Percentiles rank a stretch among this genome's conserved stretches.
phyloP scores from a whole-genome alignment of 2,888 invertebrate species.

The Tenodera sinensis region DNA sequence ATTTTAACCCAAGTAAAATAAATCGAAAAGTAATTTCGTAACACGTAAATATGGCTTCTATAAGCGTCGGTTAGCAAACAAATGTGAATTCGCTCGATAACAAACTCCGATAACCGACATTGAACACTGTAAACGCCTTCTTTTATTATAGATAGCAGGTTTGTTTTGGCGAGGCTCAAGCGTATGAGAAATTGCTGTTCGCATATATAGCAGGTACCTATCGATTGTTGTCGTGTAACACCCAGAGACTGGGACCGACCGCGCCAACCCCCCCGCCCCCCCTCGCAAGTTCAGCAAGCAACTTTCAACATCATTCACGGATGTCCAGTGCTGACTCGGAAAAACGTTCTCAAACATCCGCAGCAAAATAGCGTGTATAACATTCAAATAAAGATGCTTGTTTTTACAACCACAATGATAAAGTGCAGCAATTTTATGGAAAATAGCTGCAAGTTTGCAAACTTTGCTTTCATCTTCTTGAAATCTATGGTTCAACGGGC shows the following conservation, averaged over 20 bases:
- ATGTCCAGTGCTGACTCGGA: not conserved
- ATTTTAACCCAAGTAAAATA: too few species aligned
- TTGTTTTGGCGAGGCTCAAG: not conserved
- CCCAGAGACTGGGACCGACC: not conserved
- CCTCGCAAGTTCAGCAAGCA: not conserved
- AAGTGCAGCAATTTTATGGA: not conserved
- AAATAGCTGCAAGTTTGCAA: not conserved
- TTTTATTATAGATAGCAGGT: not conserved
- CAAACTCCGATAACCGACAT: not conserved
- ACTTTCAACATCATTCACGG: not conserved
- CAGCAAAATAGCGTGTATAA: not conserved
- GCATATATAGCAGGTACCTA: not conserved
- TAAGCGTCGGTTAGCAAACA: not conserved
- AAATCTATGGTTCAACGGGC: too few species aligned
- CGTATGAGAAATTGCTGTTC: not conserved
- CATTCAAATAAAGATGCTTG: not conserved
- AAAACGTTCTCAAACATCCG: not conserved
- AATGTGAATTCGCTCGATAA: not conserved
- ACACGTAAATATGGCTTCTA: too few species aligned
- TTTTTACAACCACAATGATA: not conserved
- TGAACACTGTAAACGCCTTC: not conserved
- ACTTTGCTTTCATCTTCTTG: not conserved
- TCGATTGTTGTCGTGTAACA: not conserved
- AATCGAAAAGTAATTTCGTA: too few species aligned
- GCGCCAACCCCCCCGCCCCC: too few species aligned